A percentile compares a stretch with the other conserved stretches of the same genome.
Evolutionary conservation across 1,140 invertebrate species (phyloP).

Genomic region (Panulirus ornatus): DNA sequence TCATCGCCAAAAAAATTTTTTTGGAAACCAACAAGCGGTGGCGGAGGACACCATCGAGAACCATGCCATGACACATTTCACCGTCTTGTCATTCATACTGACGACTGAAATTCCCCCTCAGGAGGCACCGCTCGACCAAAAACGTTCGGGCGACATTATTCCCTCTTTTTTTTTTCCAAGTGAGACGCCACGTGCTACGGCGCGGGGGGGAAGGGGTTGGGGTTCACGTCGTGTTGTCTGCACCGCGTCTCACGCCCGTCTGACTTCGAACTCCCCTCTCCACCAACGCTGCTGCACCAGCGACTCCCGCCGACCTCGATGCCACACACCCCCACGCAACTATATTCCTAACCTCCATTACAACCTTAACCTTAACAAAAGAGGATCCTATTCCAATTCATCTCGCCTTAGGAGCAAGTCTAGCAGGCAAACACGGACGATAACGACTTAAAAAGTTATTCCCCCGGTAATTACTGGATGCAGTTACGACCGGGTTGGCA

Average conservation of each 20-base stretch:
- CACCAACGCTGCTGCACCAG: not conserved
- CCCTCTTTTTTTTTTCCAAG: too few relatives aligned
- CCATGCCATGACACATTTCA: not conserved
- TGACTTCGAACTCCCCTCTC: not conserved
- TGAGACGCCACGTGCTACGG: not conserved
- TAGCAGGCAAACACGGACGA: too few relatives aligned
- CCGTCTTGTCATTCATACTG: not conserved
- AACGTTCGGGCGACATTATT: too few relatives aligned
- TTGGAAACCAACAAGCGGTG: too few relatives aligned
- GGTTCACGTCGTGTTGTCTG: not conserved
- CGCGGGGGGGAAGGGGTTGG: not conserved
- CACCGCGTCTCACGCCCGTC: constrained; percentile 4
- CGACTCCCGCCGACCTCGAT: not conserved
- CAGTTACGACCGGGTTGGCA: too few relatives aligned
- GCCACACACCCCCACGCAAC: not conserved
- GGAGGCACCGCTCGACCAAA: not conserved
- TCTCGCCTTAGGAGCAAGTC: too few relatives aligned
- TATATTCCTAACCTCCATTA: not conserved
- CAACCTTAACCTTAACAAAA: too few relatives aligned
- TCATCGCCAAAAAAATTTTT: too few relatives aligned
- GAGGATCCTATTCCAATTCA: too few relatives aligned
- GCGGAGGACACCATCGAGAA: too few relatives aligned
- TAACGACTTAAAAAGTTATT: too few relatives aligned
- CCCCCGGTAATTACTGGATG: too few relatives aligned
- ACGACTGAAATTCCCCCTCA: not conserved